A percentile compares a stretch with the other conserved stretches of the same genome.
phyloP scores from a whole-genome alignment of 2,113 vertebrate genomes.

The Podiceps cristatus region DNA sequence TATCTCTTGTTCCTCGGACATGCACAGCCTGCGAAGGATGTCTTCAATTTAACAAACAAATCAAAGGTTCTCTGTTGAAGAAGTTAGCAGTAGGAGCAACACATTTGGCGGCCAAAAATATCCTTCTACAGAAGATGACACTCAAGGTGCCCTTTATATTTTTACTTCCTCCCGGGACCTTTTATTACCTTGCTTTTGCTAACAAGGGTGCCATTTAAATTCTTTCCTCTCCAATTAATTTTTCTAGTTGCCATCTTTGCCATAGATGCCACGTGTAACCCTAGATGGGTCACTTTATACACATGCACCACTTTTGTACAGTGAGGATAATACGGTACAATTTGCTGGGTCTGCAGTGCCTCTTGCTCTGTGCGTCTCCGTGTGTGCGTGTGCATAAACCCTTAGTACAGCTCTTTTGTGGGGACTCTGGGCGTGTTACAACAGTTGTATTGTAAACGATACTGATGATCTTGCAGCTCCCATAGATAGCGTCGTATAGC shows the following conservation, averaged over 20 bases:
- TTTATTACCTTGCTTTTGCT: background rate
- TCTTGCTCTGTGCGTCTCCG: background rate
- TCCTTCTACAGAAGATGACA: background rate
- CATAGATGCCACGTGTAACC: no score
- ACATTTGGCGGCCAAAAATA: background rate
- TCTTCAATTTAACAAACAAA: background rate
- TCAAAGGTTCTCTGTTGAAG: background rate
- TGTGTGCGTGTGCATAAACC: background rate
- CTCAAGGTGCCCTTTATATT: background rate
- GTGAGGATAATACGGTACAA: rapidly evolving
- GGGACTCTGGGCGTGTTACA: background rate
- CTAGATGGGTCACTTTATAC: background rate
- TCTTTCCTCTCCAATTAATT: background rate
- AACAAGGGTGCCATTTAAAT: background rate
- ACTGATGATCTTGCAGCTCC: background rate
- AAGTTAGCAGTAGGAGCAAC: background rate
- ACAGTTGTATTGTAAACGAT: background rate
- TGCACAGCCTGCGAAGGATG: background rate
- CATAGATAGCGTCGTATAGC: background rate
- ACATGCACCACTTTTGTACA: background rate
- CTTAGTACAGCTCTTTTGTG: background rate
- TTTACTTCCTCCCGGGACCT: background rate
- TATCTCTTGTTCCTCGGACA: background rate
- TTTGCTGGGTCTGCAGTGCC: background rate
- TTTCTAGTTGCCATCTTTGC: background rate